Base-by-base conservation (phyloP, 2,113 vertebrate species). In the Hypocryptadius cinnamomeus region DNA sequence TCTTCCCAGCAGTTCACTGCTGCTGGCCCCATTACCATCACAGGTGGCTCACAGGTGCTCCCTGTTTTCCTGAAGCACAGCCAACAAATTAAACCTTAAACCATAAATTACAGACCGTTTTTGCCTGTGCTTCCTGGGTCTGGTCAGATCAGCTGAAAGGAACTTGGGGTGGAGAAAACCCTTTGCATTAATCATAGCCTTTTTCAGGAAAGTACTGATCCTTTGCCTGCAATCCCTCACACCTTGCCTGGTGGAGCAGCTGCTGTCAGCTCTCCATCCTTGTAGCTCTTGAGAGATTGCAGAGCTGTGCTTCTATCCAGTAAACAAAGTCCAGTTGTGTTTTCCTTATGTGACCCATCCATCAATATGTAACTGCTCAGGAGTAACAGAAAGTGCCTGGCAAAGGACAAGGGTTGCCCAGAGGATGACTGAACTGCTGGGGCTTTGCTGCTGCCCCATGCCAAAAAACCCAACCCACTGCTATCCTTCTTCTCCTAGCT, bases 231-330 rank as follows among this genome's bases (percentile, higher is more conserved):
- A 15, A 70, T 69, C 39, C 44, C 77, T 79, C 10, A 0, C 1
- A 7, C 57, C 65, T 73, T 72, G 74, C 33, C 73, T 89, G 4
- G 6, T 66, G 5, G 13, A 90, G 79, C 70, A 73, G 56, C 80
- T 89, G 61, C 65, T 89, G 68, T 39, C 73, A 51, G 47, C 28
- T 71, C 53, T 61, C 35, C 42, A 33, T 59, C 42, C 31, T 51
- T 33, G n/a, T 56, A 89, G 59, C 64, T 85, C 81, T 76, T 71
- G 78, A 94, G 85, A 96, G 95, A 89, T 30, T 28, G 17, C 57
- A 72, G 82, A 81, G 69, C 65, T 54, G 18, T 92, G 56, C 50
- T 90, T 47, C 56, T 40, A 50, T 53, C 35, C 39, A 17, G 83
- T 72, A 91, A 96, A 89, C 65, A 85, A 85, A 89, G 35, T 45